These are phyloP conservation scores for Alloplasta piceator DNA, from an alignment of 2,888 invertebrate species.

Conservation along the genomic window DNA sequence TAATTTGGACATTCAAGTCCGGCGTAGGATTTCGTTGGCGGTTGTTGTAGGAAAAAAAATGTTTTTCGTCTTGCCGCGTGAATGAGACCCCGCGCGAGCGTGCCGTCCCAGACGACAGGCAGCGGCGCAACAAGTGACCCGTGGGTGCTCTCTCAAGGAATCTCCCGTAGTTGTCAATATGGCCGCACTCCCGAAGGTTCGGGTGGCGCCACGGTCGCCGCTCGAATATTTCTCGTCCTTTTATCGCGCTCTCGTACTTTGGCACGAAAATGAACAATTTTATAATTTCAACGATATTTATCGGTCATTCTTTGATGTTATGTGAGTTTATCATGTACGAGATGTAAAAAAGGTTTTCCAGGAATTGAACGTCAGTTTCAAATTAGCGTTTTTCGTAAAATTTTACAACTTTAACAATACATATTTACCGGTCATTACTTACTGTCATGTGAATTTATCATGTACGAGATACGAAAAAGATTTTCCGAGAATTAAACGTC, in stretches of 20 bases:
- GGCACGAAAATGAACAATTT: neutral
- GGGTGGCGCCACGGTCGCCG: slow-evolving; percentile 34
- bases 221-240: slow-evolving; percentile 4
- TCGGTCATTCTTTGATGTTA: neutral
- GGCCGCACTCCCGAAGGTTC: slow-evolving; percentile 39
- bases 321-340: too few relatives aligned
- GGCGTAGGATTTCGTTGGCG: neutral
- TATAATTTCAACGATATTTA: too few relatives aligned
- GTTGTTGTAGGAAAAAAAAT: neutral
- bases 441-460: too few relatives aligned
- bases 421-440: neutral
- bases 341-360: too few relatives aligned
- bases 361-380: too few relatives aligned
- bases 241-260: neutral
- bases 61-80: slow-evolving; percentile 59
- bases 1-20: neutral
- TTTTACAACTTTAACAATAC: too few relatives aligned
- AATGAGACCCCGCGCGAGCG: slow-evolving; percentile 44
- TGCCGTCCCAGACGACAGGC: slow-evolving; percentile 71
- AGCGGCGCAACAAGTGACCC: slow-evolving; percentile 79
- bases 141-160: slow-evolving; percentile 55
- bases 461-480: too few relatives aligned
- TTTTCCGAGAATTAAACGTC: too few relatives aligned
- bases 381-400: too few relatives aligned
- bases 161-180: slow-evolving; percentile 50